Evolutionary conservation across 2,113 vertebrate species (phyloP).

Genomic region (Brienomyrus brachyistius): DNA sequence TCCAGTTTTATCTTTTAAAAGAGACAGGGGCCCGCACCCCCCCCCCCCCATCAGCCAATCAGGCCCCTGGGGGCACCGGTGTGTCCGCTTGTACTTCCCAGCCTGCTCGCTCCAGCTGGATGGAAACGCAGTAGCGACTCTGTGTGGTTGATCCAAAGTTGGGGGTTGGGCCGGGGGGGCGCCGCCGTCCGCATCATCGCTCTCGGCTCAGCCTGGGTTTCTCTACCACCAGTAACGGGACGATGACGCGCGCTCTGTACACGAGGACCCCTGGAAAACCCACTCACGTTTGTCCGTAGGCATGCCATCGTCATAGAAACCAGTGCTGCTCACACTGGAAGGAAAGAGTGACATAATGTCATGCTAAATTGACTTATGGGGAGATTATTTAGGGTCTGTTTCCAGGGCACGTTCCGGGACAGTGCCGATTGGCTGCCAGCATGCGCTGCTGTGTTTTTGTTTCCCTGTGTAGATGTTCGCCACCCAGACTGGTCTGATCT

Average conservation of each 20-base stretch:
- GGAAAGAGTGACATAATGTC: neutral
- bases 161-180: neutral
- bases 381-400: neutral
- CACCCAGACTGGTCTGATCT: neutral
- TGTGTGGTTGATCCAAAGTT: neutral
- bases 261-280: neutral
- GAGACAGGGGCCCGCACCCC: too few species aligned
- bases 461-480: neutral
- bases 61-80: too few species aligned
- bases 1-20: slow-evolving; percentile 1
- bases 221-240: neutral
- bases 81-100: neutral
- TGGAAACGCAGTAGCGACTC: neutral
- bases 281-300: neutral
- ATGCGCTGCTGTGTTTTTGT: neutral
- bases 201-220: neutral
- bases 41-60: too few species aligned
- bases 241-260: neutral
- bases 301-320: neutral
- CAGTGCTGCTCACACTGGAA: neutral
- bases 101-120: neutral
- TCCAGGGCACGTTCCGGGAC: neutral
- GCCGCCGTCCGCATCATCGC: neutral
- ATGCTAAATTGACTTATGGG: neutral
- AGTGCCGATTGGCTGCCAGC: neutral